Evolutionary conservation across 30 jellyfish, hydroid and myxozoan species (phyloP), one percentile per base, ranked within the genome.

Genomic region (Aurelia sp.): DNA sequence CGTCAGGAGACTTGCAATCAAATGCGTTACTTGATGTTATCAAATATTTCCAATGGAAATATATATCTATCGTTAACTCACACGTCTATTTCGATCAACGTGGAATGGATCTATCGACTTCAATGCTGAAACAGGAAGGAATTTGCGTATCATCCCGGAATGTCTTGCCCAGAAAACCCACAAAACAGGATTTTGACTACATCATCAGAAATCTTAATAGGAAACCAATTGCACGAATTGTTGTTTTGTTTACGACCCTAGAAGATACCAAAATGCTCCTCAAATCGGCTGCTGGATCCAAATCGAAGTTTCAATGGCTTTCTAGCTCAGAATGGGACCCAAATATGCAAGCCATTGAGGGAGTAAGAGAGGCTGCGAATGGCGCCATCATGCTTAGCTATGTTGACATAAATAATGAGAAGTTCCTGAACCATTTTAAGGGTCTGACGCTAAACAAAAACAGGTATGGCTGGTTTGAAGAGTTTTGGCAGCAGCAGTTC

Each of bases 1-100:
- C 92, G 7, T 68, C 87, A 8, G 92, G 71, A 48, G 68, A 64
- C 6, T 10, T 8, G 44, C 92, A 82, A 53, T 59, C 71, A 4
- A 5, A 18, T 27, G 92, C 92, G n/a, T 58, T 82, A 20, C 15
- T 82, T n/a, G 92, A 82, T 61, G 44, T 67, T 59, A 21, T 82
- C 30, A 51, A 48, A 40, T 63, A 13, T 27, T 82, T 82, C 87
- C 53, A 82, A 59, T 82, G 92, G 92, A 82, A 71, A 16, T 82
- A 82, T 67, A 52, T 82, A 20, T 61, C 81, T 8, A 53, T 73
- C 22, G 71, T 82, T 35, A 67, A 50, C 58, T 82, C 92, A 18
- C 75, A 67, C 35, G 87, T 48, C 11, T 18, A 48, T 0, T 82
- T 19, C 57, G 91, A 88, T 16, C 88, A 82, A 60, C 87, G 64